Base-by-base conservation (phyloP, 2,113 vertebrate species). In the Procavia capensis region DNA sequence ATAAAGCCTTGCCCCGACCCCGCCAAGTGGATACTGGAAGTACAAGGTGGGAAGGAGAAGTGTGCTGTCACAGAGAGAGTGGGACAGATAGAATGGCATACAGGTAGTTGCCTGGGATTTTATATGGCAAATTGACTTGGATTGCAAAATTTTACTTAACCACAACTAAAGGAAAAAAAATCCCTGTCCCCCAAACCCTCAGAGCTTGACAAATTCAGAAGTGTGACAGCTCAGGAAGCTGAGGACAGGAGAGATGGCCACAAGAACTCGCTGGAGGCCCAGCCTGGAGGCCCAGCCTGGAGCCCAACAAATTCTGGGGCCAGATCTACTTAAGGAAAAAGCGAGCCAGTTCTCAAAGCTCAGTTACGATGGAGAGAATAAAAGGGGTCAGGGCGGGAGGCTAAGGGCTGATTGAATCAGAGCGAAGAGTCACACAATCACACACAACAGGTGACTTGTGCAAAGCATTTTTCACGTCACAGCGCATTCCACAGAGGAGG, bases 251-350 rank as follows among this genome's bases (percentile, higher is more conserved):
- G 54, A 16, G 34, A 31, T 0, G 1, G 5, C 6, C 24, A 25
- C 79, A 39, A 13, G 50, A 16, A 6, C 31, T 4, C 25, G 25
- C 14, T 29, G n/a, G 31, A 24, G 17, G 27, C 9, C 0, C n/a
- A n/a, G n/a, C n/a, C n/a, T n/a, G n/a, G n/a, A n/a, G n/a, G n/a
- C n/a, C 19, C 4, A 9, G 88, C 47, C 22, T 6, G 0, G 2
- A 57, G 47, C 27, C 1, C 10, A 5, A 14, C 2, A 24, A 17
- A 0, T 0, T 0, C 36, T 0, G 0, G 29, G 36, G 75, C 19
- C 34, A 64, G 84, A 6, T 22, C 0, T 47, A 47, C 64, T 68
- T 45, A 39, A 70, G 27, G 11, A 31, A 59, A 25, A 6, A 63
- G 64, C 41, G 25, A 47, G 9, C 5, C 5, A 11, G 1, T 29